A percentile compares a stretch with the other conserved stretches of the same genome.
Evolutionary conservation across 2,888 invertebrate species (phyloP).

Genomic region (Andrena chrysosceles): DNA sequence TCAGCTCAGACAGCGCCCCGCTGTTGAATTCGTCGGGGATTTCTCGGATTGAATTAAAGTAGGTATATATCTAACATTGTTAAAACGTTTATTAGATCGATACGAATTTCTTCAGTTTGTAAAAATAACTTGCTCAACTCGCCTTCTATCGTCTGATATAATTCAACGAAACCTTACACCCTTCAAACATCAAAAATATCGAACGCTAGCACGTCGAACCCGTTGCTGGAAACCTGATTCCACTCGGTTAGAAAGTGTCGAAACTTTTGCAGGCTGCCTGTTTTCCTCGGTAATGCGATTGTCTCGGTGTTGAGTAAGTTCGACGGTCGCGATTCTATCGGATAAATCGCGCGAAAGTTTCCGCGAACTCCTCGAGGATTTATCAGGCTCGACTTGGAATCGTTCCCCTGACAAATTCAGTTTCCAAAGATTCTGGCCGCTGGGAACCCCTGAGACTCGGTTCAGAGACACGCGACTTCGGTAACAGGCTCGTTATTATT

Average conservation of each 20-base stretch:
- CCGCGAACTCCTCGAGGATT: neutral
- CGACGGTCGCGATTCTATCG: neutral
- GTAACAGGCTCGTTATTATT: neutral
- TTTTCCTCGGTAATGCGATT: slow-evolving; percentile 27
- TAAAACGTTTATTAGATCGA: too few species aligned
- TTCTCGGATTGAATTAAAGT: neutral
- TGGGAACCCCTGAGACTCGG: too few species aligned
- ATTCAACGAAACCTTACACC: slow-evolving; percentile 11
- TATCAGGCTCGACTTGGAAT: neutral
- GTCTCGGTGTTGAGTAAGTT: slow-evolving; percentile 9
- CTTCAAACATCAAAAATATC: neutral
- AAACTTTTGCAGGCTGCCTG: slow-evolving; percentile 8
- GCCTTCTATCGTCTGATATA: neutral
- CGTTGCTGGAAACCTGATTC: slow-evolving; percentile 20
- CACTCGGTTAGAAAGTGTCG: slow-evolving; percentile 29
- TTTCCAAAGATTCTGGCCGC: neutral
- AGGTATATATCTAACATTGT: too few species aligned
- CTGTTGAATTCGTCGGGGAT: too few species aligned
- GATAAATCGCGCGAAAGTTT: slow-evolving; percentile 13
- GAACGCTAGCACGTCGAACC: slow-evolving; percentile 4
- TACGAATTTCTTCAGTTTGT: neutral
- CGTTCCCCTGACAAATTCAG: too few species aligned
- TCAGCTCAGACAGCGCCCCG: too few species aligned
- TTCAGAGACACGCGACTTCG: too few species aligned
- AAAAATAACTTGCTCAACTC: neutral